phyloP scores from a whole-genome alignment of 2,888 invertebrate genomes.

The Drosophila mayaguana region DNA sequence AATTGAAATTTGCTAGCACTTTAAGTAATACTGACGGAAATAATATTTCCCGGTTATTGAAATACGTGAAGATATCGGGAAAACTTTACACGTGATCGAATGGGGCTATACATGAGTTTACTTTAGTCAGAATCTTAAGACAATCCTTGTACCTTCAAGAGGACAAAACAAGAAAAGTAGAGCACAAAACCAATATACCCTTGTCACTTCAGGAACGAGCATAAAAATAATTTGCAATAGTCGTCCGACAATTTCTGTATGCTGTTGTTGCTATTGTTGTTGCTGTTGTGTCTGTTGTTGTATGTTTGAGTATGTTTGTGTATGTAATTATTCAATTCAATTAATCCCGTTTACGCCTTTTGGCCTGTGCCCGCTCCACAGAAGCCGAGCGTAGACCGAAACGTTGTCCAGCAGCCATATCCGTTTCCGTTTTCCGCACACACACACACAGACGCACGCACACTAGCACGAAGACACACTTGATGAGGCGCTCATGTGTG shows the following conservation, averaged over 20 bases:
- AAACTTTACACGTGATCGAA: too few species aligned
- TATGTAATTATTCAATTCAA: constrained; percentile 81
- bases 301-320: constrained; percentile 48
- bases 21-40: too few species aligned
- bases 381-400: constrained; percentile 41
- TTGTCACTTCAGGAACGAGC: not conserved
- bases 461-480: constrained; percentile 13
- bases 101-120: too few species aligned
- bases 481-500: constrained; percentile 56
- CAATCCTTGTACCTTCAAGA: too few species aligned
- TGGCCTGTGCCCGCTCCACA: constrained; percentile 30
- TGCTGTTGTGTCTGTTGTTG: constrained; percentile 5
- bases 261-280: constrained; percentile 14
- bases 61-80: too few species aligned
- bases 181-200: not conserved
- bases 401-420: constrained; percentile 70
- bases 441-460: constrained; percentile 27
- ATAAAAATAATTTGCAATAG: not conserved
- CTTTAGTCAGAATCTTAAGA: too few species aligned
- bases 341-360: constrained; percentile 74
- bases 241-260: constrained; percentile 2
- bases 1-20: too few species aligned
- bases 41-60: too few species aligned
- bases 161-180: not conserved
- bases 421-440: constrained; percentile 65